A percentile compares a stretch with the other conserved stretches of the same genome.
Evolutionary conservation across 2,888 invertebrate genomes (phyloP).

Genomic region (Lamellibrachia columna): DNA sequence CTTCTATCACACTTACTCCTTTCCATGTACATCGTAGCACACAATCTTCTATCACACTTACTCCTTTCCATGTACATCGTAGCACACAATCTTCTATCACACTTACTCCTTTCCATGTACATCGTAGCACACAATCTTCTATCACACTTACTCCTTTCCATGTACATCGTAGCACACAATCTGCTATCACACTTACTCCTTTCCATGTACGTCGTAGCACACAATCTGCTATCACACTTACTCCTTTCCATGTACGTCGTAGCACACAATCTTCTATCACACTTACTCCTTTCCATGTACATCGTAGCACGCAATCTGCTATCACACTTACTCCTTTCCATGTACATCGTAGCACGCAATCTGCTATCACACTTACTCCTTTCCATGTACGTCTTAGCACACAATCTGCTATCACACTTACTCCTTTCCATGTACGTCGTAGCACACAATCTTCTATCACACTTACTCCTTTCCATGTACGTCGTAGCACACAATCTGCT

Average conservation of each 20-base stretch:
- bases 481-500: constrained; percentile 64
- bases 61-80: constrained; percentile 62
- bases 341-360: constrained; percentile 63
- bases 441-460: constrained; percentile 62
- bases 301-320: constrained; percentile 64
- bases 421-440: constrained; percentile 62
- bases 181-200: constrained; percentile 63
- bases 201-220: constrained; percentile 61
- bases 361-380: constrained; percentile 63
- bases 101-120: constrained; percentile 60
- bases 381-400: constrained; percentile 61
- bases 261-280: constrained; percentile 62
- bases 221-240: constrained; percentile 62
- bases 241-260: constrained; percentile 62
- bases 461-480: constrained; percentile 60
- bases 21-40: constrained; percentile 61
- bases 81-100: constrained; percentile 62
- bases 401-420: constrained; percentile 62
- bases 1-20: constrained; percentile 63
- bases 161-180: constrained; percentile 63
- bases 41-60: constrained; percentile 62
- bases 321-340: constrained; percentile 61
- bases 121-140: constrained; percentile 64
- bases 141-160: constrained; percentile 61
- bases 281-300: constrained; percentile 60